Percentiles rank a stretch among this genome's conserved stretches.
phyloP scores from a whole-genome alignment of 2,888 invertebrate species.

The Timandra comae region DNA sequence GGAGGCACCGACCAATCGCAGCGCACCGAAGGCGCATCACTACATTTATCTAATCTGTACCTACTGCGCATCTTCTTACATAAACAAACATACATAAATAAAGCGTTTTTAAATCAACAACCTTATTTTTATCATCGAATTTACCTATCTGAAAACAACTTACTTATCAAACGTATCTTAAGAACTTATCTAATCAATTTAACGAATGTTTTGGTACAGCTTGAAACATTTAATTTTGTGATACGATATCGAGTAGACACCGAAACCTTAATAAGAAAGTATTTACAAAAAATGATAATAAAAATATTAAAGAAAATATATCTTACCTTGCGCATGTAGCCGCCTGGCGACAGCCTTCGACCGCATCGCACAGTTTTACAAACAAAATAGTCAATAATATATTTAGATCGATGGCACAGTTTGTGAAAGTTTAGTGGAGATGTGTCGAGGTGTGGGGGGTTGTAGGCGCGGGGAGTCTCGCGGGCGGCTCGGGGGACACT shows the following conservation, averaged over 20 bases:
- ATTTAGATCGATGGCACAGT: slow-evolving; percentile 54
- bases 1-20: slow-evolving; percentile 65
- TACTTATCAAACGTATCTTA: no score
- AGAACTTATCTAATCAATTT: no score
- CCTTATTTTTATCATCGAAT: no score
- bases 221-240: no score
- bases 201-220: no score
- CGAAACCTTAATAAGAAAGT: no score
- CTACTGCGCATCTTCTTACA: slow-evolving; percentile 54
- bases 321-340: slow-evolving; percentile 82
- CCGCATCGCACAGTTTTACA: slow-evolving; percentile 76
- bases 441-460: slow-evolving; percentile 31
- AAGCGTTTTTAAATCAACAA: no score
- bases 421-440: slow-evolving; percentile 46
- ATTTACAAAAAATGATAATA: slow-evolving; percentile 2
- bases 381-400: slow-evolving; percentile 13
- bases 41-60: slow-evolving; percentile 58
- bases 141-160: no score
- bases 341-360: slow-evolving; percentile 84
- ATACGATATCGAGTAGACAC: no score
- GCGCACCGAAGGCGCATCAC: slow-evolving; percentile 58
- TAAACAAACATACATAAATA: neutral
- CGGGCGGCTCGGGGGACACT: slow-evolving; percentile 74
- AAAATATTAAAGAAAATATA: slow-evolving; percentile 9
- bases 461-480: slow-evolving; percentile 62